These are phyloP conservation scores for Tachypleus tridentatus DNA, from an alignment of 1,140 invertebrate species.

Conservation along the genomic window DNA sequence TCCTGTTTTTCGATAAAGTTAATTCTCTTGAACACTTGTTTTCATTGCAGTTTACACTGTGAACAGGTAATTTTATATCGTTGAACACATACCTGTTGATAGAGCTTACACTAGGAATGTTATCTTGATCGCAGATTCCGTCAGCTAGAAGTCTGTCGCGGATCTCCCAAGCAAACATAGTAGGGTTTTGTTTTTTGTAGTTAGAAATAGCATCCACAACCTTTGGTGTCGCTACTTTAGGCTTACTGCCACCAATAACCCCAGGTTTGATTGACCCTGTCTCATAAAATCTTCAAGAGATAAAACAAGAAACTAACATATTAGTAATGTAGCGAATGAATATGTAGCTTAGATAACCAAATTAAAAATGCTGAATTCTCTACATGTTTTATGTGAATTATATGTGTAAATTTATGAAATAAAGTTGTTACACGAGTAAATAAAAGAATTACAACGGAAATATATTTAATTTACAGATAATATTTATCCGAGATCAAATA, in stretches of 20 bases:
- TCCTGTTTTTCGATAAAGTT: too few relatives aligned
- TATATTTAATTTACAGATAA: too few relatives aligned
- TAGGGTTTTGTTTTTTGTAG: conserved; percentile 97
- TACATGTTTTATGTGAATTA: too few relatives aligned
- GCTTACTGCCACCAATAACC: conserved; percentile 97
- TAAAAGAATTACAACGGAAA: too few relatives aligned
- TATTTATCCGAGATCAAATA: too few relatives aligned
- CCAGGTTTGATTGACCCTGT: conserved; percentile 98
- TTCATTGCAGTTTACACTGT: too few relatives aligned
- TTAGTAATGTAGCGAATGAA: too few relatives aligned
- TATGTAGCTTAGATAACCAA: too few relatives aligned
- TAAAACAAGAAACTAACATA: background rate
- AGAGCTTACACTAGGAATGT: conserved; percentile 96
- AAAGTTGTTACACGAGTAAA: too few relatives aligned
- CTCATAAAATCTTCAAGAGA: conserved; percentile 78
- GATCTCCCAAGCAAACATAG: conserved; percentile 99
- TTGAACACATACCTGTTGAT: conserved; percentile 81
- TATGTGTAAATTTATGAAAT: too few relatives aligned
- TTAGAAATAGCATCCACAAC: conserved; percentile 97
- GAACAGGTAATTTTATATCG: background rate
- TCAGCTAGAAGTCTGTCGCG: conserved; percentile 89
- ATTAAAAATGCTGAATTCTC: too few relatives aligned
- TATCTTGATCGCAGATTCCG: conserved; percentile 94
- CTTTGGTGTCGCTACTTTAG: conserved; percentile 95
- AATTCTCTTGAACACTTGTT: too few relatives aligned